These are phyloP conservation scores for Orientallactaga sibirica DNA, from an alignment of 2,797 vertebrate species.

Conservation along the genomic window DNA sequence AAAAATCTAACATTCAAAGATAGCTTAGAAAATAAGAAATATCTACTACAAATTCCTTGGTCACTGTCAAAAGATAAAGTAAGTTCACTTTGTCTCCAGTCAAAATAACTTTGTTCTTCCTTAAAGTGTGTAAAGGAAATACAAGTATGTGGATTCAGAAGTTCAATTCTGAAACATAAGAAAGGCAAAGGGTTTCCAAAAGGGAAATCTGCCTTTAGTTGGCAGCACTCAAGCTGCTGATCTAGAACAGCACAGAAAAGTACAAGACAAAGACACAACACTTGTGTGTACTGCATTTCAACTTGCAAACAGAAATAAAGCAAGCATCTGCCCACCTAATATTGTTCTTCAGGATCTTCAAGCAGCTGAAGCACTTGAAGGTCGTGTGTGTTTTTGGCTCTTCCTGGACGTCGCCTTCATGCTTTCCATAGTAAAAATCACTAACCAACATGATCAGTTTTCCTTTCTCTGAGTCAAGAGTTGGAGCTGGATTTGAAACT, in stretches of 20 bases:
- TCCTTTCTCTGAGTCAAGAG: conserved; percentile 90
- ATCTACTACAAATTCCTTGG: conserved; percentile 36
- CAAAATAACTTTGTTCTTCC: conserved; percentile 60
- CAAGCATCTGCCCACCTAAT: conserved; percentile 92
- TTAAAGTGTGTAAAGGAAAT: conserved; percentile 40
- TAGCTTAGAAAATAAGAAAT: conserved; percentile 52
- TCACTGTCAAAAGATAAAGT: conserved; percentile 2
- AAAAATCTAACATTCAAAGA: conserved; percentile 61
- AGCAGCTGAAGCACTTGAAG: conserved; percentile 98
- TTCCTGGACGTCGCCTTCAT: conserved; percentile 92
- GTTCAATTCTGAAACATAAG: conserved; percentile 33
- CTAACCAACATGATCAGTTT: conserved; percentile 99
- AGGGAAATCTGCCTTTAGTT: background rate
- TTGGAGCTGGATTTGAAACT: conserved; percentile 78
- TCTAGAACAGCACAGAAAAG: conserved; percentile 1
- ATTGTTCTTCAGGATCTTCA: conserved; percentile 98
- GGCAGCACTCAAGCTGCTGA: conserved; percentile 41
- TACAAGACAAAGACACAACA: conserved; percentile 43
- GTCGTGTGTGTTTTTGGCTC: conserved; percentile 93
- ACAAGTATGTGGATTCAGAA: background rate
- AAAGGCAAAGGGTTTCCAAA: background rate
- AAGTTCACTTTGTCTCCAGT: conserved; percentile 36
- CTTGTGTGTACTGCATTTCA: conserved; percentile 30
- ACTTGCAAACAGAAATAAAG: conserved; percentile 60
- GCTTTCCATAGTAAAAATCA: conserved; percentile 97